Conservation (phyloP, 1,140 invertebrate genomes). For the Drosophila santomea region DNA sequence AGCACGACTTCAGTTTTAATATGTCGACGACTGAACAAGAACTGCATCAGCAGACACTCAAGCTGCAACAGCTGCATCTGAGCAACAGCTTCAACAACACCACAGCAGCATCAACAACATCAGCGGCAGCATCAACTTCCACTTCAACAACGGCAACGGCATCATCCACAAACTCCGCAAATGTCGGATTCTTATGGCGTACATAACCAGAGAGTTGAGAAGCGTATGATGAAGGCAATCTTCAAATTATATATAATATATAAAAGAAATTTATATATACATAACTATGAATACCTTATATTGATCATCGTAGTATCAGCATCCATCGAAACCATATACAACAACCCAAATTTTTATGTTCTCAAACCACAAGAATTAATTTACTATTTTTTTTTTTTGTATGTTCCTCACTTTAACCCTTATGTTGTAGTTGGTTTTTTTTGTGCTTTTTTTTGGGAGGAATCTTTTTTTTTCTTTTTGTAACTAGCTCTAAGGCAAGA, state of each 20-base stretch:
- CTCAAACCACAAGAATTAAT: conserved; percentile 34
- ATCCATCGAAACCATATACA: conserved; percentile 47
- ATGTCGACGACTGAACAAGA: conserved; percentile 34
- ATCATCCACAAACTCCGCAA: conserved; percentile 21
- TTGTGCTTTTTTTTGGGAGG: conserved; percentile 66
- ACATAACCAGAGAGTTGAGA: conserved; percentile 61
- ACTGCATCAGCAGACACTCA: conserved; percentile 39
- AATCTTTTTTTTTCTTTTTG: conserved; percentile 61
- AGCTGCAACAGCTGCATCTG: conserved; percentile 32
- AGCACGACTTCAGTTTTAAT: conserved; percentile 22
- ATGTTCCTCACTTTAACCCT: conserved; percentile 67
- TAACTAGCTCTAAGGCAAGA: conserved; percentile 57
- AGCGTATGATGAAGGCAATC: conserved; percentile 24
- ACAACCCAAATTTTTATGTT: conserved; percentile 57
- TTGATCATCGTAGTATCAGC: conserved; percentile 34
- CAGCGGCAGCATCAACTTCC: conserved; percentile 6
- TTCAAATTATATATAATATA: conserved; percentile 28
- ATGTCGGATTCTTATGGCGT: conserved; percentile 55
- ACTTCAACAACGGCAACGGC: conserved; percentile 28
- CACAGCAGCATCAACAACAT: conserved; percentile 13
- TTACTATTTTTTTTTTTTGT: conserved; percentile 33
- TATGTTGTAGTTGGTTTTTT: conserved; percentile 67
- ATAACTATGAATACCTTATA: conserved; percentile 25
- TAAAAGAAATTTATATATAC: conserved; percentile 21
- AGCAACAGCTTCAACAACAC: conserved; percentile 25